Conservation (phyloP, 2,113 vertebrate species). For the Struthidea cinerea region DNA sequence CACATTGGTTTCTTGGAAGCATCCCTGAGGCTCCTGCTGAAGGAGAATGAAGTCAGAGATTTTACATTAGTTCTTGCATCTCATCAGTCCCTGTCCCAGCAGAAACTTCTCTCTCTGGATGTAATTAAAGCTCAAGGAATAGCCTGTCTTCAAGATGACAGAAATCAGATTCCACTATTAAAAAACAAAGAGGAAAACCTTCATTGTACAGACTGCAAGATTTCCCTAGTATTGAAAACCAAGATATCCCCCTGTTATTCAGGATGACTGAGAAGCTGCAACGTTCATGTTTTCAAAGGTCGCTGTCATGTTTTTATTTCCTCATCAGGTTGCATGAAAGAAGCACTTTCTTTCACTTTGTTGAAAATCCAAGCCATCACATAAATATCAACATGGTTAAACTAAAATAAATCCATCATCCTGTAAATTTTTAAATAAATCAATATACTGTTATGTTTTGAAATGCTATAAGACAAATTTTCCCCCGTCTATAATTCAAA, state of each 20-base stretch:
- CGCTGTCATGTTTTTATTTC: not conserved
- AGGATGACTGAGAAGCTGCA: not conserved
- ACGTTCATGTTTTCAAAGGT: not conserved
- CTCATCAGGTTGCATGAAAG: conserved; percentile 14
- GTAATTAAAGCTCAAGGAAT: not conserved
- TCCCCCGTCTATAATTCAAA: not conserved
- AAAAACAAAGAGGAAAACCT: not conserved
- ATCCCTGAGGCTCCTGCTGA: not conserved
- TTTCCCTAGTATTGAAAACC: not conserved
- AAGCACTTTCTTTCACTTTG: conserved; percentile 19
- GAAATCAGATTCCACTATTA: not conserved
- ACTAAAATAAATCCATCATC: conserved; percentile 15
- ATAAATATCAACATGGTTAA: conserved; percentile 18
- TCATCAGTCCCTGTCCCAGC: not conserved
- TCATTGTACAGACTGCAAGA: not conserved
- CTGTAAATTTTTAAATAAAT: not conserved
- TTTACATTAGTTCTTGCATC: not conserved
- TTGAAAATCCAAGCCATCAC: conserved; percentile 27
- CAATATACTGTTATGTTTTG: not conserved
- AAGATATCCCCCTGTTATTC: not conserved
- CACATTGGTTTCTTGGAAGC: not conserved
- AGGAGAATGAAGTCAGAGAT: not conserved
- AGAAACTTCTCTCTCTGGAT: not conserved
- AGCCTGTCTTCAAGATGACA: not conserved
- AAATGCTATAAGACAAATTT: not conserved